These are phyloP conservation scores for Coelinius sp. DNA, from an alignment of 2,888 invertebrate species.

Conservation along the genomic window DNA sequence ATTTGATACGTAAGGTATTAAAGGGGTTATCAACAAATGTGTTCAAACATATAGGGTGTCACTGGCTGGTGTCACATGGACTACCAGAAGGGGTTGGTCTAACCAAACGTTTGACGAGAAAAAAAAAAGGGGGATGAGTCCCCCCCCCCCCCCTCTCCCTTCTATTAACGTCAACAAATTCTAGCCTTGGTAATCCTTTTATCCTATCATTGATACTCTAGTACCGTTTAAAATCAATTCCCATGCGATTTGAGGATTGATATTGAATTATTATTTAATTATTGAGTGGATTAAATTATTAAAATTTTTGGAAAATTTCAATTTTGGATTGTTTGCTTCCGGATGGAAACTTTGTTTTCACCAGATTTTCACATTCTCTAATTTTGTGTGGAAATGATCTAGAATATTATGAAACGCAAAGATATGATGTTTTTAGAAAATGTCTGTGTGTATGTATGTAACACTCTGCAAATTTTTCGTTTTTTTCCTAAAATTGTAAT, in stretches of 20 bases:
- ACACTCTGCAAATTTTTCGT: no score
- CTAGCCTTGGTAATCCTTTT: conserved; percentile 60
- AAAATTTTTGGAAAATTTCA: background rate
- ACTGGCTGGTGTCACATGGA: conserved; percentile 39
- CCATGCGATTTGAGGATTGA: conserved; percentile 63
- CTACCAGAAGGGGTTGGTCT: conserved; percentile 7
- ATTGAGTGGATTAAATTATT: background rate
- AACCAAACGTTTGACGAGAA: background rate
- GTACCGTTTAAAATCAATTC: conserved; percentile 64
- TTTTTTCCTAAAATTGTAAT: no score
- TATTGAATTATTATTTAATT: conserved; percentile 32
- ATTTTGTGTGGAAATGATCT: no score
- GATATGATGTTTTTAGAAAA: no score
- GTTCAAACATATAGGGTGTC: conserved; percentile 70
- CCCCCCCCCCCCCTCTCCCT: no score
- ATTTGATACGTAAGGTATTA: conserved; percentile 47
- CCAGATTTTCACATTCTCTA: no score
- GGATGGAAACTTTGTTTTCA: no score
- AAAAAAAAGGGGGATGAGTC: background rate
- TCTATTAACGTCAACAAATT: conserved; percentile 46
- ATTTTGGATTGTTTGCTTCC: no score
- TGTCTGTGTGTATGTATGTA: no score
- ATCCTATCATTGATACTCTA: conserved; percentile 57
- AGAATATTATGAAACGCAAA: no score
- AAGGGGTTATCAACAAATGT: conserved; percentile 69